A percentile compares a stretch with the other conserved stretches of the same genome.
Evolutionary conservation across 2,888 invertebrate species (phyloP).

Genomic region (Xestoiulus laeticollis): DNA sequence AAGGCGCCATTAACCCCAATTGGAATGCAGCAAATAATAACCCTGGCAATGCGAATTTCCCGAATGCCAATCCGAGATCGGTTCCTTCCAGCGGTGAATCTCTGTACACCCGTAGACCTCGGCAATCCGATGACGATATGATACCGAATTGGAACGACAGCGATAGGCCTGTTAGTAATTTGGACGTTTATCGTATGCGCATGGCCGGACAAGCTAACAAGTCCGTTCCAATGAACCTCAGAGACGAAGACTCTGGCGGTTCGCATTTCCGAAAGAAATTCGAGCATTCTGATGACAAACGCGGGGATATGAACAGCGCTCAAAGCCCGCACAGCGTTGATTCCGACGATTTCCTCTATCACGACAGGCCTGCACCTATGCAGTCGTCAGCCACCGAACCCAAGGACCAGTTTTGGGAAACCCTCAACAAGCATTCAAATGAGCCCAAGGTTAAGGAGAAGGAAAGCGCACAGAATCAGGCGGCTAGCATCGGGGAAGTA

Average conservation of each 20-base stretch:
- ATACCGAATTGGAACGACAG: background rate
- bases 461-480: background rate
- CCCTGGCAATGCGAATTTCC: background rate
- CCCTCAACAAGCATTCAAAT: background rate
- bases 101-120: background rate
- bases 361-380: background rate
- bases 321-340: background rate
- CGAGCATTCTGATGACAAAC: background rate
- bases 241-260: background rate
- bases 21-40: background rate
- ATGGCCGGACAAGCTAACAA: background rate
- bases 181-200: constrained; percentile 3
- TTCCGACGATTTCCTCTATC: background rate
- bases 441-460: background rate
- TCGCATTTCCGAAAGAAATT: background rate
- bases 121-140: background rate
- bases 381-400: background rate
- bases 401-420: constrained; percentile 15
- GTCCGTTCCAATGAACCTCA: background rate
- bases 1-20: background rate
- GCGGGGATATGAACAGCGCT: background rate
- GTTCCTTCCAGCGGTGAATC: background rate
- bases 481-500: background rate
- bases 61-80: background rate
- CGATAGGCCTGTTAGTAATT: background rate